phyloP scores from a whole-genome alignment of 2,888 invertebrate genomes.

The Mythimna pallens region DNA sequence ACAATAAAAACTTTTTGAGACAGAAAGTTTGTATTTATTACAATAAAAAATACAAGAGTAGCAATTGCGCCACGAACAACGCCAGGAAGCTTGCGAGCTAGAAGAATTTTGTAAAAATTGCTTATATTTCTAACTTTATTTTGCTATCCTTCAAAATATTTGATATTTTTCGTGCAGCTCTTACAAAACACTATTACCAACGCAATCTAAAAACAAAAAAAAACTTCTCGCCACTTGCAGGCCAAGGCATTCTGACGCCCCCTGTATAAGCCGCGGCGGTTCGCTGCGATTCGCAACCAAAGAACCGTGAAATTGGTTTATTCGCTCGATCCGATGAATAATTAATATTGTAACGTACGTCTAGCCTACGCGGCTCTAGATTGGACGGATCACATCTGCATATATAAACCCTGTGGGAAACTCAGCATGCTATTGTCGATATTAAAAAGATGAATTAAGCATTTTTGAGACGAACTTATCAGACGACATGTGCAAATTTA shows the following conservation, averaged over 20 bases:
- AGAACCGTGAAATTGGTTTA: slow-evolving; percentile 91
- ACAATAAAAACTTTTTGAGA: slow-evolving; percentile 26
- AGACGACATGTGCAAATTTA: not conserved
- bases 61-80: slow-evolving; percentile 28
- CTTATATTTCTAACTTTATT: not conserved
- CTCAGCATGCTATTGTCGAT: slow-evolving; percentile 58
- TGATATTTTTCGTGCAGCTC: not conserved
- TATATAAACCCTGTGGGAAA: slow-evolving; percentile 81
- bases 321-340: slow-evolving; percentile 90
- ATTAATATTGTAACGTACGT: slow-evolving; percentile 88
- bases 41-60: slow-evolving; percentile 21
- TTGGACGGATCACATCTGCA: slow-evolving; percentile 83
- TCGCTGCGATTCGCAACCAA: slow-evolving; percentile 86
- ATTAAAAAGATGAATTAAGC: slow-evolving; percentile 40
- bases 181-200: slow-evolving; percentile 1
- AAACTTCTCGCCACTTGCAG: slow-evolving; percentile 8
- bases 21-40: slow-evolving; percentile 12
- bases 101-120: not conserved
- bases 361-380: slow-evolving; percentile 76
- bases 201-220: not conserved
- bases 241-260: slow-evolving; percentile 54
- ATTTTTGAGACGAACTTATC: slow-evolving; percentile 21
- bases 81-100: not conserved
- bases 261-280: slow-evolving; percentile 78
- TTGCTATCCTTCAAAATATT: not conserved